phyloP scores from a whole-genome alignment of 2,888 invertebrate genomes.

The Luperina nickerlii region DNA sequence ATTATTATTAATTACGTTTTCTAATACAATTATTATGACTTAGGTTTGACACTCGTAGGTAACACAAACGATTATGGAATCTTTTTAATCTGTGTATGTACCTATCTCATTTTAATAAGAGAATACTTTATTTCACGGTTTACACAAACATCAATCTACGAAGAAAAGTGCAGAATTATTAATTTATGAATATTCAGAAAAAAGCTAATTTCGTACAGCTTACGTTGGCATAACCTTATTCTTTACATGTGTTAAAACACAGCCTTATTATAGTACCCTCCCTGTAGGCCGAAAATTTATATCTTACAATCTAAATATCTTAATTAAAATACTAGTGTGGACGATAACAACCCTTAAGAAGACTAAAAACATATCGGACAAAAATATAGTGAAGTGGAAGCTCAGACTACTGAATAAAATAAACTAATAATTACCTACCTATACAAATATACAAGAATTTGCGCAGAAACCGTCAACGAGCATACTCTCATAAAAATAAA shows the following conservation, averaged over 20 bases:
- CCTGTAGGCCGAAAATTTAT: not conserved
- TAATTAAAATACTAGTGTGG: not conserved
- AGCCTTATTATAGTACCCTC: constrained; percentile 1
- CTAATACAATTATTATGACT: not conserved
- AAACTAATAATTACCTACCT: not conserved
- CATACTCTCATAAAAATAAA: not conserved
- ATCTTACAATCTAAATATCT: constrained; percentile 9
- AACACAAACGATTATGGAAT: not conserved
- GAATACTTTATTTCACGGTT: not conserved
- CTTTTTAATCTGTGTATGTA: not conserved
- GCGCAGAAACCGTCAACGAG: not conserved
- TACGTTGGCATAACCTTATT: not conserved
- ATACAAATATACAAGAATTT: not conserved
- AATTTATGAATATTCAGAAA: not conserved
- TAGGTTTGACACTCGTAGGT: too few species aligned
- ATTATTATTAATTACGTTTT: not conserved
- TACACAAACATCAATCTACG: not conserved
- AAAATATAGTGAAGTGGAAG: not conserved
- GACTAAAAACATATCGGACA: not conserved
- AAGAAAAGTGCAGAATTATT: too few species aligned
- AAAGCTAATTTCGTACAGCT: not conserved
- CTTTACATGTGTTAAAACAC: not conserved
- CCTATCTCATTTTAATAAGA: not conserved
- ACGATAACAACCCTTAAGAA: not conserved
- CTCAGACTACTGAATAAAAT: not conserved